Evolutionary conservation across 2,113 vertebrate genomes (phyloP), one percentile per base, ranked within the genome.

Genomic region (Craseonycteris thonglongyai): DNA sequence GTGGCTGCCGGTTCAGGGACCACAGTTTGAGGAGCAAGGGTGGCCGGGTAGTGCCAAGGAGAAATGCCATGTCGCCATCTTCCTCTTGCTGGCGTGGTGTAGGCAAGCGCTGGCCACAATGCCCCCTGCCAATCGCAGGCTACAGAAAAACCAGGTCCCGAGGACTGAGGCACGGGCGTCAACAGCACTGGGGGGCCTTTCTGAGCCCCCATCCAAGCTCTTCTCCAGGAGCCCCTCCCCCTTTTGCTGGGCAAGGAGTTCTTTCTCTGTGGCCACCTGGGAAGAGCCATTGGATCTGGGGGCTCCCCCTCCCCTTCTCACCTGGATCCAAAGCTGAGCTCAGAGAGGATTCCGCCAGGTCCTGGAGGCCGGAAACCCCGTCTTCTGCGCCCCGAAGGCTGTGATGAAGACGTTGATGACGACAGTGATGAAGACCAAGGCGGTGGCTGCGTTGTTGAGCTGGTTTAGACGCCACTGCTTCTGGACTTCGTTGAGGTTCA

Each of bases 351-450:
- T 86, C 49, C 90, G 95, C 42, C 97, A 97, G 84, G 97, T 95
- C 97, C 96, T 86, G 81, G 92, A 96, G 56, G 98, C 97, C 97
- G 98, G 98, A 49, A 99, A 98, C 42, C 98, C 99, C 0, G 98
- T 98, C 97, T 99, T 99, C 93, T 99, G 99, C 94, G 99, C 99
- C 21, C 99, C 99, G 0, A 99, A 99, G 16, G 99, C 99, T 0
- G 99, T 98, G 97, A 99, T 99, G 97, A 99, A 99, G 97, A 99
- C 98, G 90, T 99, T 99, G 98, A 99, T 96, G 94, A 99, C 97
- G 66, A 99, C 98, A 0, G 98, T 98, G 97, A 99, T 87, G 97
- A 99, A 99, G 96, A 99, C 98, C 63, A 99, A 91, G 42, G 96
- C 69, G 4, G 99, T 99, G 69, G 98, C 97, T 9, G 95, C 40